phyloP scores from a whole-genome alignment of 2,797 vertebrate genomes.

The Emys orbicularis region DNA sequence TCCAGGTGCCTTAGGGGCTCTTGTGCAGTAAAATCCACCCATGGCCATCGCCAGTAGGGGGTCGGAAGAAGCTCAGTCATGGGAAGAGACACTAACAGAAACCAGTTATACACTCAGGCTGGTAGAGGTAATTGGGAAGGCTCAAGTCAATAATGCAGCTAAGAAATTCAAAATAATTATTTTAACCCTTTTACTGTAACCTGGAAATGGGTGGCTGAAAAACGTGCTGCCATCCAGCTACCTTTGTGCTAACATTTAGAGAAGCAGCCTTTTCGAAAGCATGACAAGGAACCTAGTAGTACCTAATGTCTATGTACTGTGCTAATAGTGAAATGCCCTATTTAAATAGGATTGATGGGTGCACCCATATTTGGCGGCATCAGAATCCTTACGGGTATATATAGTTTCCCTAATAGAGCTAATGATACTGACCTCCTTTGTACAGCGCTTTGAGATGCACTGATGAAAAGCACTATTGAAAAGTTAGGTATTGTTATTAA shows the following conservation, averaged over 20 bases:
- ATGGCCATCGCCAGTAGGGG: rapidly evolving
- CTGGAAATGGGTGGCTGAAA: not conserved
- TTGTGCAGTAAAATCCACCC: not conserved
- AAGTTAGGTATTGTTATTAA: not conserved
- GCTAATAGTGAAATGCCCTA: not conserved
- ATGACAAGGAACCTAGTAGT: not conserved
- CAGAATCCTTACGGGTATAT: not conserved
- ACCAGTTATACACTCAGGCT: not conserved
- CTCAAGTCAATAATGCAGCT: not conserved
- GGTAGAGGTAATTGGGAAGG: not conserved
- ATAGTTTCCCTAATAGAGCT: not conserved
- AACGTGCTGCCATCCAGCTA: not conserved
- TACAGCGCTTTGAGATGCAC: not conserved
- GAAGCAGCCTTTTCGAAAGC: not conserved
- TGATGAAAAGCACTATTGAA: not conserved
- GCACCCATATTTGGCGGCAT: not conserved
- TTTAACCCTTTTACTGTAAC: not conserved
- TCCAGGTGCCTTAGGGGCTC: not conserved
- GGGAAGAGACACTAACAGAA: not conserved
- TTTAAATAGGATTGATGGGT: not conserved
- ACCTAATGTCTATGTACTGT: not conserved
- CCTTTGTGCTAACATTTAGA: not conserved
- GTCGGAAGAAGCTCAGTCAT: not conserved
- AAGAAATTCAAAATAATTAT: not conserved
- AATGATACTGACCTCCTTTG: not conserved